Evolutionary conservation across 2,888 invertebrate species (phyloP).

Genomic region (Apeira syringaria): DNA sequence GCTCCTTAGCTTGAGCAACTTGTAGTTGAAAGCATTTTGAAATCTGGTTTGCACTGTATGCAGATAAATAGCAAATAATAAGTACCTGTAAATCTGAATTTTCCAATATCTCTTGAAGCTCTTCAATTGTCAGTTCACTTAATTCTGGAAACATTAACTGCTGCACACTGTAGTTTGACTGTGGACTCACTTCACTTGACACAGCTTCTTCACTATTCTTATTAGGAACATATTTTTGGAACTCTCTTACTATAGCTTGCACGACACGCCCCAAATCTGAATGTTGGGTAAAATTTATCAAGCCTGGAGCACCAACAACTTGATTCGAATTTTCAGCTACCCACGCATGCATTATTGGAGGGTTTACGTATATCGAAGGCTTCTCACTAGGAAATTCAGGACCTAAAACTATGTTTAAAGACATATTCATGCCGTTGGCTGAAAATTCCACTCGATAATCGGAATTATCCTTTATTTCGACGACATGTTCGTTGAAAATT

Average conservation of each 20-base stretch:
- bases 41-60: too few relatives aligned
- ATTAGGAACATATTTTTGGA: constrained; percentile 80
- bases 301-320: constrained; percentile 89
- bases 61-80: background rate
- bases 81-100: constrained; percentile 86
- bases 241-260: constrained; percentile 91
- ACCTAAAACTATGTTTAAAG: constrained; percentile 86
- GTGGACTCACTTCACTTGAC: constrained; percentile 57
- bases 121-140: constrained; percentile 76
- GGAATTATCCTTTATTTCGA: constrained; percentile 87
- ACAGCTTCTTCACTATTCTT: constrained; percentile 54
- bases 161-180: constrained; percentile 48
- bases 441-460: constrained; percentile 89
- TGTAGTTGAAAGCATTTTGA: too few relatives aligned
- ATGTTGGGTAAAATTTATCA: constrained; percentile 90
- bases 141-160: constrained; percentile 66
- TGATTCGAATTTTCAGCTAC: constrained; percentile 86
- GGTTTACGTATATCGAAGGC: constrained; percentile 87
- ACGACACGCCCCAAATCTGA: constrained; percentile 92
- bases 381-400: constrained; percentile 90
- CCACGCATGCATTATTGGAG: constrained; percentile 88
- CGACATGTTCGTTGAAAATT: constrained; percentile 92
- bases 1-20: too few relatives aligned
- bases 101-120: constrained; percentile 87
- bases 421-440: constrained; percentile 86